Base-by-base conservation (phyloP, 2,113 vertebrate species). In the Alligator sinensis region DNA sequence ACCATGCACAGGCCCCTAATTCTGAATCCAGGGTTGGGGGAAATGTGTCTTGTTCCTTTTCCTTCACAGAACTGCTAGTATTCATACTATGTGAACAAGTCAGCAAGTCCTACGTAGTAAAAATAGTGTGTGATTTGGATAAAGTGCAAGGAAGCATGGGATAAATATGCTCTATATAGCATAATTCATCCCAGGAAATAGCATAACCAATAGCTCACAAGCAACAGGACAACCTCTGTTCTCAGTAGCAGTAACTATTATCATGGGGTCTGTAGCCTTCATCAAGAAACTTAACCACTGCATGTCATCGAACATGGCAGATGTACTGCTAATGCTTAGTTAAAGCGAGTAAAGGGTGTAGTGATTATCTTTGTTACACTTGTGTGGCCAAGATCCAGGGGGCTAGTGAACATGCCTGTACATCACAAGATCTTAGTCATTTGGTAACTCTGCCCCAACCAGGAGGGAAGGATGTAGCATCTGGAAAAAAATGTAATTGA, bases 51-150 rank as follows among this genome's bases (percentile, higher is more conserved):
- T 75, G 28, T 88, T 90, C 89, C 24, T 75, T 95, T 90, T 91
- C 95, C 92, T 88, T 93, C 95, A 93, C 87, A 93, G 88, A 94
- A 30, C 88, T 90, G 94, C 95, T 93, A 92, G 91, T 96, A 96
- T 91, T 94, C 94, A 96, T 88, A 93, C 91, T 86, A 80, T 3
- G 74, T 75, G 92, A 96, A 91, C 89, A 91, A 38, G 87, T 82
- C 47, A 59, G 47, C 61, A 77, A 64, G 34, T 30, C 28, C 55
- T 30, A 70, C n/a, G 64, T 34, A 27, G 30, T 78, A 24, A 60
- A 79, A 79, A 34, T 58, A 18, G 58, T 92, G 76, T 1, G 60
- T 1, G 38, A 68, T 88, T 82, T 7, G 77, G 59, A 55, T 89
- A 24, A 95, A 93, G 92, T 72, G 90, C 3, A 55, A 94, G 92